Percentiles rank a stretch among this genome's conserved stretches.
These are phyloP conservation scores for Ptychochromis oligacanthus DNA, from an alignment of 2,113 vertebrate species.

Conservation along the genomic window DNA sequence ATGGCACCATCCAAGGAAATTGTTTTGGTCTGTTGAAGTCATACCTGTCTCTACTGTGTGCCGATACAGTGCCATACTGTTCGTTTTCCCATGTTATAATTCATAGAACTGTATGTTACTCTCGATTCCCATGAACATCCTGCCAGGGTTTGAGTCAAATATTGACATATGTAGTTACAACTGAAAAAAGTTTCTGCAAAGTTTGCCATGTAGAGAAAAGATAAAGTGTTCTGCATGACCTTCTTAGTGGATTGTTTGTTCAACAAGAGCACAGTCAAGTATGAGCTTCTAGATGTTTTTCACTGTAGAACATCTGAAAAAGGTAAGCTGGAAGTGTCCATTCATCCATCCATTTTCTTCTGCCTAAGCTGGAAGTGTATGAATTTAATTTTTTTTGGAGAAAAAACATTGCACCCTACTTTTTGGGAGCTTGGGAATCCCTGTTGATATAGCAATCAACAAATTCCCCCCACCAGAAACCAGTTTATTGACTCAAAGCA, in stretches of 20 bases:
- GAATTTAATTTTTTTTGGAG: neutral
- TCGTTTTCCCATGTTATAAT: constrained; percentile 43
- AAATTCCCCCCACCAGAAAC: too few relatives aligned
- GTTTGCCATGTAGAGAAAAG: constrained; percentile 27
- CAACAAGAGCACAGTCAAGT: constrained; percentile 15
- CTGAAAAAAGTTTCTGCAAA: constrained; percentile 40
- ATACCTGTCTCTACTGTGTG: constrained; percentile 6
- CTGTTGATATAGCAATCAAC: too few relatives aligned
- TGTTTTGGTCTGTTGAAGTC: constrained; percentile 36
- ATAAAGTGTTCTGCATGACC: constrained; percentile 41
- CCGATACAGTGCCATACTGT: constrained; percentile 27
- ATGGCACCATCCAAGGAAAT: neutral
- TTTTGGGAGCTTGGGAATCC: neutral
- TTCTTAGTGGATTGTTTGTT: constrained; percentile 50
- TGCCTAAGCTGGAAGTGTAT: neutral
- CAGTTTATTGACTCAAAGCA: neutral
- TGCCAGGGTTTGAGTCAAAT: constrained; percentile 56
- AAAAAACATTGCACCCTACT: too few relatives aligned
- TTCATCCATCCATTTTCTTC: too few relatives aligned
- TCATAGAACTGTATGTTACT: constrained; percentile 43
- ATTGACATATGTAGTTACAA: constrained; percentile 70
- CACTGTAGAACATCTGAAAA: neutral
- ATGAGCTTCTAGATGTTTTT: neutral
- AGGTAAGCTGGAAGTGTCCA: neutral
- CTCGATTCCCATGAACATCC: constrained; percentile 52